phyloP scores from a whole-genome alignment of 1,140 invertebrate genomes.

The Scaptomyza graminum region DNA sequence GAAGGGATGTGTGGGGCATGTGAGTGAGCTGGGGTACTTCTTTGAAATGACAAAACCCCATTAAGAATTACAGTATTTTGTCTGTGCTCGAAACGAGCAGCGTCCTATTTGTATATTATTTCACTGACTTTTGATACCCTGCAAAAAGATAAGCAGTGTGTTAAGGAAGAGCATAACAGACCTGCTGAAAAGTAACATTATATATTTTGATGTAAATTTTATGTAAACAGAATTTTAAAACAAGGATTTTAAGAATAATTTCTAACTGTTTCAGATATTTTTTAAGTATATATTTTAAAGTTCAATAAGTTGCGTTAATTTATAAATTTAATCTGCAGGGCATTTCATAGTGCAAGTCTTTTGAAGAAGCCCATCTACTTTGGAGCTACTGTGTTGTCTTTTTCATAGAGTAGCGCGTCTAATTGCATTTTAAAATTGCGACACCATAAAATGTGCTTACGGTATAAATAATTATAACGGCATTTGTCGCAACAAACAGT shows the following conservation, averaged over 20 bases:
- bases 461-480: constrained; percentile 81
- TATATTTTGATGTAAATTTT: no score
- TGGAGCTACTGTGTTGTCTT: constrained; percentile 23
- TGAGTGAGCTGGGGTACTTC: constrained; percentile 21
- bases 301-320: no score
- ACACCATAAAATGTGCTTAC: constrained; percentile 83
- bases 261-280: no score
- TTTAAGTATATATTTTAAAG: no score
- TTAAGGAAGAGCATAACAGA: background rate
- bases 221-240: no score
- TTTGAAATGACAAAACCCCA: constrained; percentile 72
- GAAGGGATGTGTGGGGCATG: background rate
- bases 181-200: no score
- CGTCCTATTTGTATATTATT: constrained; percentile 47
- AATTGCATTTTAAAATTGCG: constrained; percentile 83
- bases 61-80: constrained; percentile 61
- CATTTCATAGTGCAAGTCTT: background rate
- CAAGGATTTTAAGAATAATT: no score
- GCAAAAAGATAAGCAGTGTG: background rate
- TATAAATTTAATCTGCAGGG: constrained; percentile 4
- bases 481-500: constrained; percentile 77
- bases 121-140: constrained; percentile 34
- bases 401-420: constrained; percentile 64
- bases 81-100: constrained; percentile 43
- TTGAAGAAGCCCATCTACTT: constrained; percentile 15